phyloP scores from a whole-genome alignment of 1,140 invertebrate species.

The Pomacea maculata region DNA sequence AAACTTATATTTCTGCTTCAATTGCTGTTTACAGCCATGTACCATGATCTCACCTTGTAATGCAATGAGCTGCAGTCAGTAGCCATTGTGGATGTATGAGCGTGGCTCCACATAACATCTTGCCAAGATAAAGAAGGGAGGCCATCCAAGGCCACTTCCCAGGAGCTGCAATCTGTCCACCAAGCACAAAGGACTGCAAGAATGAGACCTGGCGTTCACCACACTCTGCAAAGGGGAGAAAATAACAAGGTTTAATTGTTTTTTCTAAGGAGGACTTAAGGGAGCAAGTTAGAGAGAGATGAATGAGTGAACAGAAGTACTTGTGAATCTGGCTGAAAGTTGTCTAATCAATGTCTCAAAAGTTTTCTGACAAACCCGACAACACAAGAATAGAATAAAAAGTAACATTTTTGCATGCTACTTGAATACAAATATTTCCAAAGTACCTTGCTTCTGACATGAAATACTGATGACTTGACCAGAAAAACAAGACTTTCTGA shows the following conservation, averaged over 20 bases:
- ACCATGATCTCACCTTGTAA: slow-evolving; percentile 34
- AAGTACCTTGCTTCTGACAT: not conserved
- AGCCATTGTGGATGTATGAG: slow-evolving; percentile 77
- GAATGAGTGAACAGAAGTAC: too few species aligned
- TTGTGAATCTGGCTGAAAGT: too few species aligned
- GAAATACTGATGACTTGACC: slow-evolving; percentile 2
- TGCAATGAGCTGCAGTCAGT: slow-evolving; percentile 80
- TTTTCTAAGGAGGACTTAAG: too few species aligned
- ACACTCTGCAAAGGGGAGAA: slow-evolving; percentile 34
- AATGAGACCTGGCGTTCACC: slow-evolving; percentile 31
- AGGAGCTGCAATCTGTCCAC: slow-evolving; percentile 39
- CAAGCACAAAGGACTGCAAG: slow-evolving; percentile 40
- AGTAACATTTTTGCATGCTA: too few species aligned
- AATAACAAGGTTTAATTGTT: not conserved
- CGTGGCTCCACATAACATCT: slow-evolving; percentile 77
- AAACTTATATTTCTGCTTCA: not conserved
- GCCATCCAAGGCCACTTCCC: slow-evolving; percentile 59
- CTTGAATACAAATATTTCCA: not conserved
- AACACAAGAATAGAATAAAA: too few species aligned
- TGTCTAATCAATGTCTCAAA: too few species aligned
- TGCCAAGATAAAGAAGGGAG: slow-evolving; percentile 46
- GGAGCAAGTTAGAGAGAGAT: too few species aligned
- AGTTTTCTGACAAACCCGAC: too few species aligned
- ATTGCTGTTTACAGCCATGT: not conserved
- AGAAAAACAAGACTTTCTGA: not conserved